phyloP scores from a whole-genome alignment of 2,797 vertebrate species.

The Scarus forsteni region DNA sequence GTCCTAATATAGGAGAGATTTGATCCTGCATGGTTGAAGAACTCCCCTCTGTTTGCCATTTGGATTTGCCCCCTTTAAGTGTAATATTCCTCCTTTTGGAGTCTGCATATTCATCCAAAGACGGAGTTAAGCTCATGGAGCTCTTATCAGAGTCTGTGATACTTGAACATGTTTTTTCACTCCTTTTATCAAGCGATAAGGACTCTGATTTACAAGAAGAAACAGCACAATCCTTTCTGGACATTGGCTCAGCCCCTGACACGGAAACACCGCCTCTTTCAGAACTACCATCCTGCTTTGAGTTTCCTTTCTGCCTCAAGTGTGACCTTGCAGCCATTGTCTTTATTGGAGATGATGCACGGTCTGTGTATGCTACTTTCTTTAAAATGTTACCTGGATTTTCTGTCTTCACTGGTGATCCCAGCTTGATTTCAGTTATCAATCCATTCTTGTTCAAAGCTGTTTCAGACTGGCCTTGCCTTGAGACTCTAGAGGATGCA shows the following conservation, averaged over 20 bases:
- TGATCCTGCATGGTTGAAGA: slow-evolving; percentile 24
- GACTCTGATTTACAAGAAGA: slow-evolving; percentile 58
- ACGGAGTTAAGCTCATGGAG: slow-evolving; percentile 40
- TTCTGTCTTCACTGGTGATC: slow-evolving; percentile 47
- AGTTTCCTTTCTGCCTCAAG: slow-evolving; percentile 54
- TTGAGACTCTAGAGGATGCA: slow-evolving; percentile 59
- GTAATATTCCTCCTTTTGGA: slow-evolving; percentile 28
- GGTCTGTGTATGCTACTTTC: slow-evolving; percentile 85
- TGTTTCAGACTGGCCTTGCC: slow-evolving; percentile 54
- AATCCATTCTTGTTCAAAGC: slow-evolving; percentile 54
- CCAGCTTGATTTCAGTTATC: slow-evolving; percentile 58
- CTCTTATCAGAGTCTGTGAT: slow-evolving; percentile 38
- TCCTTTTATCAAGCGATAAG: slow-evolving; percentile 66
- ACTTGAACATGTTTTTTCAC: slow-evolving; percentile 47
- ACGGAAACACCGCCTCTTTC: slow-evolving; percentile 41
- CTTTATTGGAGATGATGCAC: slow-evolving; percentile 95
- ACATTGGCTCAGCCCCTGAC: slow-evolving; percentile 28
- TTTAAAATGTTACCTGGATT: slow-evolving; percentile 62
- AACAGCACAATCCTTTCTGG: slow-evolving; percentile 22
- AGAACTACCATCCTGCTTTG: slow-evolving; percentile 27
- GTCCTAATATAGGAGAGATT: slow-evolving; percentile 30
- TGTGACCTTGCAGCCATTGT: slow-evolving; percentile 82
- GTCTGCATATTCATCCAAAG: slow-evolving; percentile 29
- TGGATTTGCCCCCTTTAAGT: slow-evolving; percentile 26
- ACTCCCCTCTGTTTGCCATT: slow-evolving; percentile 24